Percentiles rank a stretch among this genome's conserved stretches.
phyloP scores from a whole-genome alignment of 2,113 vertebrate genomes.

The Psittacara wagleri region DNA sequence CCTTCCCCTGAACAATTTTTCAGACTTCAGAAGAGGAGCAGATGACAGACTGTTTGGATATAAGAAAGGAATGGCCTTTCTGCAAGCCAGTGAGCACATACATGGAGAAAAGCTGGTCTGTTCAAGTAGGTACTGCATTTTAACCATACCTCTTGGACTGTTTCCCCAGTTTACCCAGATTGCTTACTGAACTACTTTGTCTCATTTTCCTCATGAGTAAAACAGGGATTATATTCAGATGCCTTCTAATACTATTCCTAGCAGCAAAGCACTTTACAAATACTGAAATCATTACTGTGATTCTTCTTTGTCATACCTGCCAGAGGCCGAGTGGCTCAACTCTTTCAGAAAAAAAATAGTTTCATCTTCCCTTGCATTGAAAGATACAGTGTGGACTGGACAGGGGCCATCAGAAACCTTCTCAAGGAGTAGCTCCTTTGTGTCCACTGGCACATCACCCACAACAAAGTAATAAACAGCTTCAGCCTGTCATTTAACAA shows the following conservation, averaged over 20 bases:
- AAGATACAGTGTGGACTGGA: conserved; percentile 76
- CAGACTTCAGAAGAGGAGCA: neutral
- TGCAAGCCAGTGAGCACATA: neutral
- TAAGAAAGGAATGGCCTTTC: neutral
- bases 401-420: conserved; percentile 22
- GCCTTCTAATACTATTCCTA: neutral
- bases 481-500: conserved; percentile 68
- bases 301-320: conserved; percentile 74
- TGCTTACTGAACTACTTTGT: neutral
- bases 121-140: neutral
- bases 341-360: conserved; percentile 75
- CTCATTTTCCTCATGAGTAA: neutral
- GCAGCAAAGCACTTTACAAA: neutral
- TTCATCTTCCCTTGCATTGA: conserved; percentile 76
- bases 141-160: neutral
- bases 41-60: neutral
- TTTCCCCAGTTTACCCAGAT: neutral
- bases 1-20: neutral
- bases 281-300: neutral
- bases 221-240: neutral
- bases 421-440: conserved; percentile 65
- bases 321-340: conserved; percentile 61
- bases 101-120: neutral
- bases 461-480: conserved; percentile 80
- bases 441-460: conserved; percentile 69